Conservation (phyloP, 2,797 vertebrate genomes). For the Brachyalestes nurse region DNA sequence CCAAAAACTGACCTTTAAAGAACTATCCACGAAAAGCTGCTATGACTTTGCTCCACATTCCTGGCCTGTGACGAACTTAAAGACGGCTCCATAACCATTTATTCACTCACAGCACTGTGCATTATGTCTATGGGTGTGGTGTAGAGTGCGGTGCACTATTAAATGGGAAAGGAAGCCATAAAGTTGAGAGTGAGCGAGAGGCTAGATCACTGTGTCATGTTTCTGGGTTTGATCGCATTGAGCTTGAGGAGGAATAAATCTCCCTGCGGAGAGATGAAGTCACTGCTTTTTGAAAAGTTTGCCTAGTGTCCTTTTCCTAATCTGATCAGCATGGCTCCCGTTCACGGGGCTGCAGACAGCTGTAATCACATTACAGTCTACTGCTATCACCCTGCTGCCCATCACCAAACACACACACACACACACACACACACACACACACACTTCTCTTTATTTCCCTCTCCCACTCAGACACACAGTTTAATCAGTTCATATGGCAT, state of each 20-base stretch:
- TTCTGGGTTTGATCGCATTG: slow-evolving; percentile 7
- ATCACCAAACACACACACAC: slow-evolving; percentile 18
- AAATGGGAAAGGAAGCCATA: slow-evolving; percentile 8
- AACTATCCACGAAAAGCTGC: slow-evolving; percentile 58
- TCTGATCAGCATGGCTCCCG: slow-evolving; percentile 65
- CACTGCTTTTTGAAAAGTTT: slow-evolving; percentile 61
- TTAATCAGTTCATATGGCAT: slow-evolving; percentile 54
- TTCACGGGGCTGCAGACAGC: slow-evolving; percentile 56
- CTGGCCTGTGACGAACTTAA: slow-evolving; percentile 14
- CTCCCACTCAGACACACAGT: slow-evolving; percentile 10
- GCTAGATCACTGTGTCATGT: slow-evolving; percentile 17
- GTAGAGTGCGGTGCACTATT: background rate
- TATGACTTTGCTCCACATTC: slow-evolving; percentile 64
- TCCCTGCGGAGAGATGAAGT: slow-evolving; percentile 53
- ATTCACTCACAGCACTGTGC: background rate
- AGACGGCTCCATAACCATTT: background rate
- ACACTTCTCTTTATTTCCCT: background rate
- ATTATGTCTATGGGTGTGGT: background rate
- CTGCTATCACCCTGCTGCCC: slow-evolving; percentile 38
- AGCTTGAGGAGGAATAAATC: slow-evolving; percentile 23
- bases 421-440: slow-evolving; percentile 6
- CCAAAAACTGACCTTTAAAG: background rate
- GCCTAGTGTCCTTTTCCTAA: slow-evolving; percentile 62
- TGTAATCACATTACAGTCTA: slow-evolving; percentile 59
- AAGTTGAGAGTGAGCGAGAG: background rate